These are phyloP conservation scores for Mugil cephalus DNA, from an alignment of 2,113 vertebrate genomes.

Conservation along the genomic window DNA sequence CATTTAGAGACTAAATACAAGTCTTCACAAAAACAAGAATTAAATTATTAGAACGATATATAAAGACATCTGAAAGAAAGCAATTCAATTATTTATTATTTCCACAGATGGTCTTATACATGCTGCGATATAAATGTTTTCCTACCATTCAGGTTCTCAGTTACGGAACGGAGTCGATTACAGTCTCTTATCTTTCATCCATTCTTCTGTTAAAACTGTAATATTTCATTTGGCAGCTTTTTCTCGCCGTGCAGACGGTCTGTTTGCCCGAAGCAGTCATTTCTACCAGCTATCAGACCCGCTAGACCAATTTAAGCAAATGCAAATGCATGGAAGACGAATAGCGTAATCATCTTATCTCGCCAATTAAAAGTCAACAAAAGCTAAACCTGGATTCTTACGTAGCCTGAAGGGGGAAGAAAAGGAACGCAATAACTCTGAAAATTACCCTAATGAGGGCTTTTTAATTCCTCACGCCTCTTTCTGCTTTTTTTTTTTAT, in stretches of 20 bases:
- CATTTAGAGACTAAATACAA: no score
- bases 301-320: not conserved
- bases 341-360: not conserved
- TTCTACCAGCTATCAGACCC: constrained; percentile 4
- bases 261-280: constrained; percentile 4
- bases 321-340: not conserved
- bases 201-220: constrained; percentile 6
- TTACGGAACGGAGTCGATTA: constrained; percentile 1
- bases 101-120: constrained; percentile 8
- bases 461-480: no score
- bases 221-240: constrained; percentile 21
- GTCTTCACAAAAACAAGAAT: not conserved
- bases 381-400: not conserved
- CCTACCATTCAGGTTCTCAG: not conserved
- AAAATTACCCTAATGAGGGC: no score
- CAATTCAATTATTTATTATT: not conserved
- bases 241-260: not conserved
- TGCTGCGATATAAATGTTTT: constrained; percentile 34
- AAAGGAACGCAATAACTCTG: no score
- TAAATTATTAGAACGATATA: not conserved
- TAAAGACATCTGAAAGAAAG: no score
- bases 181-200: constrained; percentile 24
- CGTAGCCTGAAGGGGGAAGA: no score
- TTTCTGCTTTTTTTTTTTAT: constrained; percentile 28
- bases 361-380: constrained; percentile 5